A percentile compares a stretch with the other conserved stretches of the same genome.
phyloP scores from a whole-genome alignment of 1,140 invertebrate species.

The Nasonia giraulti region DNA sequence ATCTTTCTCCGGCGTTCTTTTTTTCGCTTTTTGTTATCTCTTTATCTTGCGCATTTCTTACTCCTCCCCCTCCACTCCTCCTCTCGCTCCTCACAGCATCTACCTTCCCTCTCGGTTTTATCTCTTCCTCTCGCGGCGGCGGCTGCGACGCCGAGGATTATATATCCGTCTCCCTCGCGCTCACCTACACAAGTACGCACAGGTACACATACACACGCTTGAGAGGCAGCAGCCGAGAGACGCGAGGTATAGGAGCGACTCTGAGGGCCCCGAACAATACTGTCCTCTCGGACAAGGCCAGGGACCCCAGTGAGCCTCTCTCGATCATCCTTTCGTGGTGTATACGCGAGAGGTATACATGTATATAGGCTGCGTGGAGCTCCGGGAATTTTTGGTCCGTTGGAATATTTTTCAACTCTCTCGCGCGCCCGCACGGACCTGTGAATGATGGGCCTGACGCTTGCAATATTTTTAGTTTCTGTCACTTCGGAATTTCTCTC shows the following conservation, averaged over 20 bases:
- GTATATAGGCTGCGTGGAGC: background rate
- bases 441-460: background rate
- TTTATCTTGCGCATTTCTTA: conserved; percentile 42
- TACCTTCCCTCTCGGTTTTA: conserved; percentile 34
- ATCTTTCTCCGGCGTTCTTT: background rate
- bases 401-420: background rate
- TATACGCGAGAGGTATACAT: background rate
- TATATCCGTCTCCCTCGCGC: conserved; percentile 14
- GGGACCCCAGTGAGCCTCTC: conserved; percentile 2
- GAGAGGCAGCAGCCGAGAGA: conserved; percentile 14
- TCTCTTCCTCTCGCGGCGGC: conserved; percentile 12
- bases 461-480: background rate
- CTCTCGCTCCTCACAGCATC: background rate
- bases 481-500: too few relatives aligned
- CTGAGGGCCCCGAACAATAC: conserved; percentile 48
- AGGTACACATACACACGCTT: too few relatives aligned
- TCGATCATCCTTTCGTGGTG: conserved; percentile 4
- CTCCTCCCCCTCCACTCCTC: background rate
- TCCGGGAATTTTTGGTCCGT: background rate
- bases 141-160: conserved; percentile 12
- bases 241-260: conserved; percentile 8
- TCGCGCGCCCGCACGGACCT: background rate
- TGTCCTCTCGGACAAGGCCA: conserved; percentile 51
- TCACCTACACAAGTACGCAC: background rate
- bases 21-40: conserved; percentile 44